phyloP scores from a whole-genome alignment of 2,797 vertebrate genomes.

The Cyclura pinguis region DNA sequence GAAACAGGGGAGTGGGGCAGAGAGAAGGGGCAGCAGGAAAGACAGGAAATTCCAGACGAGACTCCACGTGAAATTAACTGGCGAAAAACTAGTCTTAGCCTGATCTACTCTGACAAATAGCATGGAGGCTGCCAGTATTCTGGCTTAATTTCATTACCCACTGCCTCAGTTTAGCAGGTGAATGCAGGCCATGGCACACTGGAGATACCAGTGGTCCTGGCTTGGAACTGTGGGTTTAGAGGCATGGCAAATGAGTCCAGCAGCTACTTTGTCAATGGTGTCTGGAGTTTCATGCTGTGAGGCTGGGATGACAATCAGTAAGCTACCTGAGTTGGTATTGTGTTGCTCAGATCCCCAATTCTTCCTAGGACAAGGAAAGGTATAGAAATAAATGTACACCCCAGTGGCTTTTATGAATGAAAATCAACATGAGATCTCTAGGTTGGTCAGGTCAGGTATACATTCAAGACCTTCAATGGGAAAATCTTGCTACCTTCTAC shows the following conservation, averaged over 20 bases:
- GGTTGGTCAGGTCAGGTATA: background rate
- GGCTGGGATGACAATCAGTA: background rate
- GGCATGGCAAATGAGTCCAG: background rate
- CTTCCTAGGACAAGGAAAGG: background rate
- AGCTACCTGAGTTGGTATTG: background rate
- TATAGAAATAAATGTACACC: background rate
- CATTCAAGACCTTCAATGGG: background rate
- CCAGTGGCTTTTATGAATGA: background rate
- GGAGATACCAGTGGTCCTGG: background rate
- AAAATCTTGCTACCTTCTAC: background rate
- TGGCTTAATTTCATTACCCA: background rate
- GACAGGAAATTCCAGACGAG: constrained; percentile 5
- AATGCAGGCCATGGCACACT: background rate
- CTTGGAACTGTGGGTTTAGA: background rate
- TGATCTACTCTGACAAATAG: background rate
- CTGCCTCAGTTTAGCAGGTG: background rate
- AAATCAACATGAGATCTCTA: background rate
- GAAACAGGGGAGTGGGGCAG: too few species aligned
- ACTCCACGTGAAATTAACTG: constrained; percentile 7
- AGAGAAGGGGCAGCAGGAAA: background rate
- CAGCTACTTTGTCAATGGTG: background rate
- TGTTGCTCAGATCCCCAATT: background rate
- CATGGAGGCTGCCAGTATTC: background rate
- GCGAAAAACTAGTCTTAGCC: background rate
- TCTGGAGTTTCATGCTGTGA: background rate